A percentile compares a stretch with the other conserved stretches of the same genome.
These are phyloP conservation scores for Zeugodacus cucurbitae DNA, from an alignment of 1,140 invertebrate species.

Conservation along the genomic window DNA sequence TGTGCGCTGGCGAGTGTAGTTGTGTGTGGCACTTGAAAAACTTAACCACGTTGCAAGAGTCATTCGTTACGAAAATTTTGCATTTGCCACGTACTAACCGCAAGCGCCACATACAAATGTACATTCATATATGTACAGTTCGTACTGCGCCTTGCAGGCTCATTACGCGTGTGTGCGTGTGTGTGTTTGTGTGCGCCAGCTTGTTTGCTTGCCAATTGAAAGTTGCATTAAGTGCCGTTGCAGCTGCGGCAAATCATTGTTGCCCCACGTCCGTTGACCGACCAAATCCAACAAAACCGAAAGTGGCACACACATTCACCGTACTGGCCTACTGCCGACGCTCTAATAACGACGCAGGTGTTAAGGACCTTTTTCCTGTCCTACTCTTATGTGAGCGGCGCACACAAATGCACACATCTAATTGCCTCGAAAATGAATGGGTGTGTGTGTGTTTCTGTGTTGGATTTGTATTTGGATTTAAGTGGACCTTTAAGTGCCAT, in stretches of 20 bases:
- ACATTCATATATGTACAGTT: background rate
- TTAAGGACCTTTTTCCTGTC: background rate
- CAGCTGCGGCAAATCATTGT: conserved; percentile 13
- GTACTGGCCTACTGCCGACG: background rate
- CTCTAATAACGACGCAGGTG: background rate
- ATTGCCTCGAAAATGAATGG: background rate
- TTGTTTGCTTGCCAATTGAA: background rate
- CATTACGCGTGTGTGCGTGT: background rate
- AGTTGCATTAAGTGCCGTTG: conserved; percentile 2
- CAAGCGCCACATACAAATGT: background rate
- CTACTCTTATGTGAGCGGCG: background rate
- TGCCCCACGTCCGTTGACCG: conserved; percentile 2
- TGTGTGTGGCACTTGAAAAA: background rate
- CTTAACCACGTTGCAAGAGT: conserved; percentile 1
- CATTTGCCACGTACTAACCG: background rate
- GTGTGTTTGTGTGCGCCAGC: background rate
- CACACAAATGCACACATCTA: background rate
- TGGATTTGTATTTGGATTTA: background rate
- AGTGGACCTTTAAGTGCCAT: background rate
- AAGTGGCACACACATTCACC: conserved; percentile 18
- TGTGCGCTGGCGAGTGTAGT: background rate
- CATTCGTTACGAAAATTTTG: conserved; percentile 9
- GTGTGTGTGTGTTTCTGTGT: background rate
- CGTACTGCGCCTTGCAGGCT: background rate
- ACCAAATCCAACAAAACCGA: background rate